These are phyloP conservation scores for Cephalopholis sonnerati DNA, from an alignment of 2,113 vertebrate species.

Conservation along the genomic window DNA sequence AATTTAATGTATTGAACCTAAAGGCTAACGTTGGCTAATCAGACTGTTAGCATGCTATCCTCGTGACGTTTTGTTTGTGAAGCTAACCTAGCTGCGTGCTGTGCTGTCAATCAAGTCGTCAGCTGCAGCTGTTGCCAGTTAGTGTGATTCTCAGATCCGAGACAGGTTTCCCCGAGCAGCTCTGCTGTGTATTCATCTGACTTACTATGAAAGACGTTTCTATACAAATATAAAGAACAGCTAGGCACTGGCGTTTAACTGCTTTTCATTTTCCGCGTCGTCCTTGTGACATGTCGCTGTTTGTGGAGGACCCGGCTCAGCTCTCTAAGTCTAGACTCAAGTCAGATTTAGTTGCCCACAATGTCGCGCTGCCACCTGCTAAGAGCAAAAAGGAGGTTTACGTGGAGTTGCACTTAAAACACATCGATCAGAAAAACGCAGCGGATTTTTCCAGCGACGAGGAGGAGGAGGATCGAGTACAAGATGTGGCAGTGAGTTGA, in stretches of 20 bases:
- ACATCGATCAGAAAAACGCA: conserved; percentile 64
- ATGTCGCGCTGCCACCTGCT: conserved; percentile 75
- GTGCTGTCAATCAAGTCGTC: conserved; percentile 69
- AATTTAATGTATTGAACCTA: neutral
- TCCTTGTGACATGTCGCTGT: conserved; percentile 78
- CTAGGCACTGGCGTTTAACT: neutral
- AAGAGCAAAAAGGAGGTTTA: conserved; percentile 80
- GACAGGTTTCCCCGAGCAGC: neutral
- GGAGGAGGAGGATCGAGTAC: conserved; percentile 80
- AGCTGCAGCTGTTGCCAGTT: conserved; percentile 69
- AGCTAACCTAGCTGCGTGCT: neutral
- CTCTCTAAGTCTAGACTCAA: conserved; percentile 82
- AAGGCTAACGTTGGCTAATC: neutral
- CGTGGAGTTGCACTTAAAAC: conserved; percentile 78
- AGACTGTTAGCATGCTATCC: too few relatives aligned
- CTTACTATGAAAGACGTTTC: neutral
- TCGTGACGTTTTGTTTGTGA: neutral
- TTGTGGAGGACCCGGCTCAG: conserved; percentile 69
- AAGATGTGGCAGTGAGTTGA: conserved; percentile 76
- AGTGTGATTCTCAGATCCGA: neutral
- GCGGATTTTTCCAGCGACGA: conserved; percentile 87
- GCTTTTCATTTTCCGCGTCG: neutral
- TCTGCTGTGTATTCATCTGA: neutral
- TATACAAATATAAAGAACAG: neutral
- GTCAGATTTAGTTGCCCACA: conserved; percentile 80